Percentiles rank a stretch among this genome's conserved stretches.
phyloP scores from a whole-genome alignment of 2,113 vertebrate genomes.

The Neolamprologus cancellatus region DNA sequence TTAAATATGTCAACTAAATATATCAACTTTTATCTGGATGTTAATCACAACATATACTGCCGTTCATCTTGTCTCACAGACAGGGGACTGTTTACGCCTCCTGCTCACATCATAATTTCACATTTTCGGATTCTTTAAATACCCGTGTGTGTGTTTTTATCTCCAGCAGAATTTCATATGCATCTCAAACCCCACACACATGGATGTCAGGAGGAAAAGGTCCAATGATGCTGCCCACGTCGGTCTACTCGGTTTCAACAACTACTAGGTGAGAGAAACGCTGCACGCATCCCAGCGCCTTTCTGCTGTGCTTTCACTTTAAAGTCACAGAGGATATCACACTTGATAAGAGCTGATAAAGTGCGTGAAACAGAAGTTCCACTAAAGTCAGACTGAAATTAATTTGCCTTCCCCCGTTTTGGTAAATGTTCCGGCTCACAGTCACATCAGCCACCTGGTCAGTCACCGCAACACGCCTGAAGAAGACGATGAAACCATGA shows the following conservation, averaged over 20 bases:
- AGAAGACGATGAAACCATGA: constrained; percentile 75
- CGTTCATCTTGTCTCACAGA: background rate
- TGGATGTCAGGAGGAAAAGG: constrained; percentile 29
- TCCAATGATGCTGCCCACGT: constrained; percentile 55
- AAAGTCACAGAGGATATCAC: background rate
- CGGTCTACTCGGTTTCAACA: background rate
- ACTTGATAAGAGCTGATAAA: background rate
- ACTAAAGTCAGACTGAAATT: background rate
- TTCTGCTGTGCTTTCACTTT: background rate
- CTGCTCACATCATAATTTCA: background rate
- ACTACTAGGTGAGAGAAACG: constrained; percentile 40
- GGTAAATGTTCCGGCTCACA: background rate
- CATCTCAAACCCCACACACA: constrained; percentile 7
- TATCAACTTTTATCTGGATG: background rate
- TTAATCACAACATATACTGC: background rate
- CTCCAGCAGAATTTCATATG: background rate
- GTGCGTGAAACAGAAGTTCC: background rate
- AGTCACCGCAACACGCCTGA: constrained; percentile 57
- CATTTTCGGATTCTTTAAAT: background rate
- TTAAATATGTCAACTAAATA: background rate
- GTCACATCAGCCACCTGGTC: constrained; percentile 17
- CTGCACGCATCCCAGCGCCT: background rate
- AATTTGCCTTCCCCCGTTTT: background rate
- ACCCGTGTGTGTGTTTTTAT: fast-evolving
- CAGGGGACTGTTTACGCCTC: background rate